phyloP scores from a whole-genome alignment of 2,888 invertebrate species.

The Machimus rusticus region DNA sequence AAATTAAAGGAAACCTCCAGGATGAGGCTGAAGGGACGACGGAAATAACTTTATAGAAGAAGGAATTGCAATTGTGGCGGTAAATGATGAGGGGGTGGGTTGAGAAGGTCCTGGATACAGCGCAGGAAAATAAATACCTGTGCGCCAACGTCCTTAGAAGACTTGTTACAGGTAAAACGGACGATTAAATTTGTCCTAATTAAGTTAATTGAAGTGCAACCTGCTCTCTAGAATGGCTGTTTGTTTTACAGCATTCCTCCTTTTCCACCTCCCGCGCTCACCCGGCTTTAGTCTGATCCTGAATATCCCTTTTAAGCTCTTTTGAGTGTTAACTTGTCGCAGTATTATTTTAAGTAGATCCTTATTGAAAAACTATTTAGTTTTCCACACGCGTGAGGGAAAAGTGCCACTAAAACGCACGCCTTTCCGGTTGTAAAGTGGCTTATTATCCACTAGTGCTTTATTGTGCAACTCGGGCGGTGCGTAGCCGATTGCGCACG shows the following conservation, averaged over 20 bases:
- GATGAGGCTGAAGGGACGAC: neutral
- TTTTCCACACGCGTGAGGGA: no score
- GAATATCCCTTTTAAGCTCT: neutral
- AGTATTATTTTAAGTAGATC: neutral
- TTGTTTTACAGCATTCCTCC: neutral
- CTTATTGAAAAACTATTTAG: neutral
- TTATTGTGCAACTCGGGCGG: no score
- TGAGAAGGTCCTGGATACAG: neutral
- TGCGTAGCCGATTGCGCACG: no score
- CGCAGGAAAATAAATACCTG: neutral
- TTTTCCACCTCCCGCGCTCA: neutral
- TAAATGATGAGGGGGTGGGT: neutral
- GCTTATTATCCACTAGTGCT: no score
- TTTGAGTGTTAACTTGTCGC: neutral
- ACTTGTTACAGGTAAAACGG: neutral
- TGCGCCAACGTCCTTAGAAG: neutral
- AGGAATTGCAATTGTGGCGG: neutral
- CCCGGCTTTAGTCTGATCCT: neutral
- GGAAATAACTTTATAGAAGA: slow-evolving; percentile 12
- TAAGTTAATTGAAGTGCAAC: neutral
- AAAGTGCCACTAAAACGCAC: no score
- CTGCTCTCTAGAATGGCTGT: neutral
- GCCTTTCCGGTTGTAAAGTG: no score
- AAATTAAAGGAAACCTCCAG: slow-evolving; percentile 23
- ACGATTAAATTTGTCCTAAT: neutral